A percentile compares a stretch with the other conserved stretches of the same genome.
Conservation (phyloP, 1,140 invertebrate species). For the Cataglyphis hispanica region DNA sequence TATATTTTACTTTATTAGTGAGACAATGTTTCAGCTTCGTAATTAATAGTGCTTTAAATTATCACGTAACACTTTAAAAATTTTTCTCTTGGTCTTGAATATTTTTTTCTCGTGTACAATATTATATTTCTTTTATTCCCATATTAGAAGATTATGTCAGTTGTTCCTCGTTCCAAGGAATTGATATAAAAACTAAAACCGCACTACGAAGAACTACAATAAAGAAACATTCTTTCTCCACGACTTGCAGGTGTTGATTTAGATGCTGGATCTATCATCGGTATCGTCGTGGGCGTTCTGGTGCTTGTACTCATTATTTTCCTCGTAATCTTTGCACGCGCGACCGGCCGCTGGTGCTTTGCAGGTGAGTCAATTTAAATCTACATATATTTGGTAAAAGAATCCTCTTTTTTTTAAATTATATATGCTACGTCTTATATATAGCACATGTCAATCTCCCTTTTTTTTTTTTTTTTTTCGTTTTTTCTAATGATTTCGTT, state of each 20-base stretch:
- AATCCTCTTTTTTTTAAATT: constrained; percentile 29
- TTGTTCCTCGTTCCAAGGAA: not conserved
- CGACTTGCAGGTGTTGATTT: constrained; percentile 88
- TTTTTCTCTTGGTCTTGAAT: not conserved
- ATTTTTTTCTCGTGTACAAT: not conserved
- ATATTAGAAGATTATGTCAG: not conserved
- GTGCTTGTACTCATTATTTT: constrained; percentile 89
- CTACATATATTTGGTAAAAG: not conserved
- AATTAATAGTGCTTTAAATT: not conserved
- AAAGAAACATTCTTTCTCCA: constrained; percentile 24
- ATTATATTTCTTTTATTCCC: not conserved
- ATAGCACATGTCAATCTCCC: constrained; percentile 1
- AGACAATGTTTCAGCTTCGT: not conserved
- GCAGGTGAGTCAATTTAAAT: constrained; percentile 89
- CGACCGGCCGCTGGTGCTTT: constrained; percentile 93
- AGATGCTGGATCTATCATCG: constrained; percentile 91
- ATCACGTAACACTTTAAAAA: not conserved
- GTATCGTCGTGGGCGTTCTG: constrained; percentile 90
- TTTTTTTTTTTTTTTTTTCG: constrained; percentile 39
- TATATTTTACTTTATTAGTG: not conserved
- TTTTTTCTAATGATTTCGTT: constrained; percentile 37
- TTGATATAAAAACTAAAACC: not conserved
- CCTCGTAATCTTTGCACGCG: constrained; percentile 91
- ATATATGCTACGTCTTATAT: constrained; percentile 32
- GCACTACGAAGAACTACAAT: not conserved